Evolutionary conservation across 2,797 vertebrate species (phyloP).

Genomic region (Prionace glauca): DNA sequence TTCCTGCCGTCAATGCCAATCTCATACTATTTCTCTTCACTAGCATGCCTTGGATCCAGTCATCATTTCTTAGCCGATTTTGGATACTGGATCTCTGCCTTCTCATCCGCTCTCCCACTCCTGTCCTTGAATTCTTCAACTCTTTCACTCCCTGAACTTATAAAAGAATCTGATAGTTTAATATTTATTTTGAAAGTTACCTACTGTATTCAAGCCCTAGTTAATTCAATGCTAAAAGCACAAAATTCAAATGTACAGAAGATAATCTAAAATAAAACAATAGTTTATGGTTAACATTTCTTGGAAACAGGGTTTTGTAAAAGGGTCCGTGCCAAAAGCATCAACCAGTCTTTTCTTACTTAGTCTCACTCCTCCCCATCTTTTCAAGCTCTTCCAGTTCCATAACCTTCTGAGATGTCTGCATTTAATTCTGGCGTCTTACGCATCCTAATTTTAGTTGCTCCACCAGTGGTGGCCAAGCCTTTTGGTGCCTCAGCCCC

Average conservation of each 20-base stretch:
- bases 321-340: background rate
- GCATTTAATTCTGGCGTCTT: background rate
- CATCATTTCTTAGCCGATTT: background rate
- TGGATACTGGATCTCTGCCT: slow-evolving; percentile 4
- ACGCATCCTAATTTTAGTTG: background rate
- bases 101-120: background rate
- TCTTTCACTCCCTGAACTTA: background rate
- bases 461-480: background rate
- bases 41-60: slow-evolving; percentile 7
- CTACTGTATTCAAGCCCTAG: background rate
- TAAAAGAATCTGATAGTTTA: background rate
- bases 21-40: slow-evolving; percentile 12
- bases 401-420: background rate
- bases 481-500: background rate
- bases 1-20: slow-evolving; percentile 8
- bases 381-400: background rate
- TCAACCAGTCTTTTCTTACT: background rate
- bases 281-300: background rate
- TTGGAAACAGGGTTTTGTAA: background rate
- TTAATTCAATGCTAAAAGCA: background rate
- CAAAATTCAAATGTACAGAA: background rate
- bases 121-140: background rate
- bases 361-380: background rate
- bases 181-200: background rate
- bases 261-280: background rate